Percentiles rank a stretch among this genome's conserved stretches.
Evolutionary conservation across 2,797 vertebrate species (phyloP).

Genomic region (Poecile montanus): DNA sequence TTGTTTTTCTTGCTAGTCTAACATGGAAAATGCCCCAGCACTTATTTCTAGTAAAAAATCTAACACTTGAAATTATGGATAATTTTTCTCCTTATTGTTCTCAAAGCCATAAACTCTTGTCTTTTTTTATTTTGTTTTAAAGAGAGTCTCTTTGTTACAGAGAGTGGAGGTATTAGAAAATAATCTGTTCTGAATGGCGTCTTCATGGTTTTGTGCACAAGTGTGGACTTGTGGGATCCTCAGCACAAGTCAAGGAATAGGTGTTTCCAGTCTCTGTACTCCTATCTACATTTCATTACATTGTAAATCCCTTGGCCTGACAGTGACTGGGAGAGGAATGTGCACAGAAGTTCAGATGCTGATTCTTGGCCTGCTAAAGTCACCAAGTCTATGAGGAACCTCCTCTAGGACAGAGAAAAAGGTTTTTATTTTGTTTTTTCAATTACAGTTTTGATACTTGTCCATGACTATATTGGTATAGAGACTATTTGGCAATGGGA

Average conservation of each 20-base stretch:
- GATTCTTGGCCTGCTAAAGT: background rate
- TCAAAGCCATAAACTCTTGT: background rate
- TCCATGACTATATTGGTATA: background rate
- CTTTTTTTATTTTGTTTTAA: background rate
- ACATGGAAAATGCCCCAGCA: background rate
- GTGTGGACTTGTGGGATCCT: background rate
- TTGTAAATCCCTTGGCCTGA: background rate
- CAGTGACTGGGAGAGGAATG: background rate
- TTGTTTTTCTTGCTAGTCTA: slow-evolving; percentile 46
- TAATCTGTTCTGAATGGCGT: background rate
- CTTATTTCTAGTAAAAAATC: background rate
- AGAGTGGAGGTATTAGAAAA: background rate
- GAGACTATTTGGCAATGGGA: background rate
- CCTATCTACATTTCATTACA: background rate
- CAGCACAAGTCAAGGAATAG: background rate
- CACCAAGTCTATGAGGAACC: rapidly evolving
- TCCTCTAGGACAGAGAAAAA: background rate
- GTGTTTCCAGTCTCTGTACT: background rate
- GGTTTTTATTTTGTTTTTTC: background rate
- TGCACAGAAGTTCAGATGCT: background rate
- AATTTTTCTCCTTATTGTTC: background rate
- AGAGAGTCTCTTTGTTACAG: background rate
- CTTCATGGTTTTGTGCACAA: background rate
- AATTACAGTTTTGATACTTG: background rate
- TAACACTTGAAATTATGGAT: background rate